A percentile compares a stretch with the other conserved stretches of the same genome.
Evolutionary conservation across 2,888 invertebrate species (phyloP).

Genomic region (Sisyra terminalis): DNA sequence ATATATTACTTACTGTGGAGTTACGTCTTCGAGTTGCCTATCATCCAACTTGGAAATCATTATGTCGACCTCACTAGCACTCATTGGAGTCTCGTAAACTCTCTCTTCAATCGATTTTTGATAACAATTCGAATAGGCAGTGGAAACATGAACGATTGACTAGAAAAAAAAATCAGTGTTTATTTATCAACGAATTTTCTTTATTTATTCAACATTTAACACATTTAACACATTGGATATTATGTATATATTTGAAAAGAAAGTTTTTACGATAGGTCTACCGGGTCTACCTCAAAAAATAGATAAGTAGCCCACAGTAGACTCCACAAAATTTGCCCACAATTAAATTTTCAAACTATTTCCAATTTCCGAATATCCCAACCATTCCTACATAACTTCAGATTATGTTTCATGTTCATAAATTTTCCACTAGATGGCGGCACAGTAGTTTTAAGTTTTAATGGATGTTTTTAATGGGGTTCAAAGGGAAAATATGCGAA

Average conservation of each 20-base stretch:
- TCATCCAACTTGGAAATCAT: conserved; percentile 24
- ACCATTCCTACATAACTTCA: too few relatives aligned
- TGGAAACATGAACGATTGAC: conserved; percentile 62
- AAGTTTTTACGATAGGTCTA: neutral
- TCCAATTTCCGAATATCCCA: too few relatives aligned
- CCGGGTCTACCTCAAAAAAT: too few relatives aligned
- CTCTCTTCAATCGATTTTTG: conserved; percentile 42
- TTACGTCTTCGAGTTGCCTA: conserved; percentile 17
- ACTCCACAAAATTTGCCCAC: too few relatives aligned
- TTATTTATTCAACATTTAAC: neutral
- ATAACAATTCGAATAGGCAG: conserved; percentile 65
- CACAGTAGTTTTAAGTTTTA: neutral
- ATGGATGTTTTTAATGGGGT: neutral
- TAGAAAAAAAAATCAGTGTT: conserved; percentile 19
- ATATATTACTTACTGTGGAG: conserved; percentile 28
- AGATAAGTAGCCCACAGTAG: too few relatives aligned
- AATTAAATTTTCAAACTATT: too few relatives aligned
- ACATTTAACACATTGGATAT: conserved; percentile 3
- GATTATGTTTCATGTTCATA: too few relatives aligned
- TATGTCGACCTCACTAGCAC: conserved; percentile 30
- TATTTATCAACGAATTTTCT: neutral
- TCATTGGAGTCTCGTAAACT: conserved; percentile 40
- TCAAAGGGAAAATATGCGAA: neutral
- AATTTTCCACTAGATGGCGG: too few relatives aligned
- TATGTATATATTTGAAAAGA: neutral